Conservation (phyloP, 23 tunicate genomes). For the Halocynthia aurantium region DNA sequence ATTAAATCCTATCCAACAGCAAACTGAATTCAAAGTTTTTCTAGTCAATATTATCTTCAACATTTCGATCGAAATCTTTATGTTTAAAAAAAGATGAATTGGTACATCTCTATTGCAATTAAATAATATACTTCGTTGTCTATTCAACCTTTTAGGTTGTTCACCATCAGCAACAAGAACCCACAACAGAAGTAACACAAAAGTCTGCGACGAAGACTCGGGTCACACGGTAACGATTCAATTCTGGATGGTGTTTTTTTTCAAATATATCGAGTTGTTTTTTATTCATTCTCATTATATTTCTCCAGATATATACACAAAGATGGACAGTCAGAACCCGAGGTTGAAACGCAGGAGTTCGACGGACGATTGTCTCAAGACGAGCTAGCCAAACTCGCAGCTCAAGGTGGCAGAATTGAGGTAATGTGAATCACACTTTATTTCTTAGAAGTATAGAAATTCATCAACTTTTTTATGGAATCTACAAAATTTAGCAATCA, state of each 20-base stretch:
- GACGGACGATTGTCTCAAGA: slow-evolving; percentile 74
- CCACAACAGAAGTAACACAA: slow-evolving; percentile 24
- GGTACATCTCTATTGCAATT: no score
- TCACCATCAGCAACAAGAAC: slow-evolving; percentile 17
- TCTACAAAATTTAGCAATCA: no score
- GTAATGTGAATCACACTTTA: slow-evolving; percentile 8
- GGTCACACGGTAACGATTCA: slow-evolving; percentile 40
- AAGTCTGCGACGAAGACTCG: slow-evolving; percentile 53
- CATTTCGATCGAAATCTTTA: background rate
- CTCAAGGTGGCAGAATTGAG: slow-evolving; percentile 51
- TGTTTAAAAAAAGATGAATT: background rate
- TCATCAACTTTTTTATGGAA: no score
- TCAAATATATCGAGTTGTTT: background rate
- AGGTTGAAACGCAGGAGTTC: slow-evolving; percentile 47
- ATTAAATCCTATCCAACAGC: background rate
- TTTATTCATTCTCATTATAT: background rate
- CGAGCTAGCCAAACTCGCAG: slow-evolving; percentile 48
- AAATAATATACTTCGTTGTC: no score
- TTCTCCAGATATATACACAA: slow-evolving; percentile 61
- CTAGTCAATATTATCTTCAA: background rate
- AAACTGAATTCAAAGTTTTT: background rate
- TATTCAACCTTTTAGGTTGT: no score
- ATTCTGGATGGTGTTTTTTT: background rate
- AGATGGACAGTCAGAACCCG: slow-evolving; percentile 69
- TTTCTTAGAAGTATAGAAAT: no score